Evolutionary conservation across 2,113 vertebrate species (phyloP).

Genomic region (Fulica atra): DNA sequence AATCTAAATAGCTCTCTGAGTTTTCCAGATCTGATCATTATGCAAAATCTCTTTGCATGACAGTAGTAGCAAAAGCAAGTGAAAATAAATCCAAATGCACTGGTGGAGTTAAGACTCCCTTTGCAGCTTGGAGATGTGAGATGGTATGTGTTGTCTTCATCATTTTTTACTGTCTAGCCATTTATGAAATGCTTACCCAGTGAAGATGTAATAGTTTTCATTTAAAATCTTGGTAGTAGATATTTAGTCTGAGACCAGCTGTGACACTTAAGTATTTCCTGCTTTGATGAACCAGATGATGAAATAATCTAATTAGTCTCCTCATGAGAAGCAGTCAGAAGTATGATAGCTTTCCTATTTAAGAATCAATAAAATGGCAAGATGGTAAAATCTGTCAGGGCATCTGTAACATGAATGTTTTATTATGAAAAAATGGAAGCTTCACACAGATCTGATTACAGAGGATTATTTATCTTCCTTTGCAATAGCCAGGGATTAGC

Average conservation of each 20-base stretch:
- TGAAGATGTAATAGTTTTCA: conserved; percentile 68
- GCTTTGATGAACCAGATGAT: conserved; percentile 74
- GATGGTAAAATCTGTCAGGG: conserved; percentile 47
- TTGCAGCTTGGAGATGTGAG: background rate
- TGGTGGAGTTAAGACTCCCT: conserved; percentile 21
- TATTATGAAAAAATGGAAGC: conserved; percentile 14
- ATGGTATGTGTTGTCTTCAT: conserved; percentile 46
- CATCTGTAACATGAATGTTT: conserved; percentile 42
- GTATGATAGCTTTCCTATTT: conserved; percentile 58
- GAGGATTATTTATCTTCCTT: conserved; percentile 33
- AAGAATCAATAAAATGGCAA: conserved; percentile 62
- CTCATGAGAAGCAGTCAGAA: conserved; percentile 66
- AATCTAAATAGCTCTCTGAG: conserved; percentile 1
- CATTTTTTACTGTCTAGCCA: conserved; percentile 51
- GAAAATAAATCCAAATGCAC: conserved; percentile 36
- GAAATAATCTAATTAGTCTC: conserved; percentile 74
- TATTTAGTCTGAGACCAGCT: conserved; percentile 70
- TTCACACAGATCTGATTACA: conserved; percentile 35
- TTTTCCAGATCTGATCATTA: conserved; percentile 13
- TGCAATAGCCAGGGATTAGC: conserved; percentile 1
- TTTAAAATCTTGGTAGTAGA: conserved; percentile 66
- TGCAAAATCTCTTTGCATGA: background rate
- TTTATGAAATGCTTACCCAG: conserved; percentile 55
- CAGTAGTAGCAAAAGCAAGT: background rate
- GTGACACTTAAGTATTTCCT: conserved; percentile 75